phyloP scores from a whole-genome alignment of 2,888 invertebrate species.

The Amphipyra tragopoginis region DNA sequence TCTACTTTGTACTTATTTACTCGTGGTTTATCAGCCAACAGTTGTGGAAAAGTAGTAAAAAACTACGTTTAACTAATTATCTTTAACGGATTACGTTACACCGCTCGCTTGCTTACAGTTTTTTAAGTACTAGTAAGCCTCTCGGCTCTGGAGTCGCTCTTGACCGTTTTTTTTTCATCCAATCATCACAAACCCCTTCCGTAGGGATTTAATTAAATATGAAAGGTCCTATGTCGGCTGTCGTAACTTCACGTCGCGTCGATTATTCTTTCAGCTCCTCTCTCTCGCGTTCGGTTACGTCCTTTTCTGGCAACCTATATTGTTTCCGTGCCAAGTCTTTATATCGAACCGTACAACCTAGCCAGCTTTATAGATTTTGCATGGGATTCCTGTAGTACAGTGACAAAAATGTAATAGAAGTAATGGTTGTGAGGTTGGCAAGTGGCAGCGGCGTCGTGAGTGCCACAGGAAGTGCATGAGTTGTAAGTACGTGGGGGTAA shows the following conservation, averaged over 20 bases:
- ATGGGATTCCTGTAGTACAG: conserved; percentile 58
- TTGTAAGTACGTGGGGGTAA: conserved; percentile 75
- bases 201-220: conserved; percentile 76
- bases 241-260: conserved; percentile 72
- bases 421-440: conserved; percentile 52
- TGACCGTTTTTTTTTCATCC: conserved; percentile 59
- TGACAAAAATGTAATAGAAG: conserved; percentile 54
- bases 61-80: conserved; percentile 49
- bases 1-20: conserved; percentile 32
- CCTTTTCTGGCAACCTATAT: conserved; percentile 84
- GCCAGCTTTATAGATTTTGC: conserved; percentile 77
- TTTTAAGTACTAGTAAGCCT: not conserved
- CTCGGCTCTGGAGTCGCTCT: conserved; percentile 47
- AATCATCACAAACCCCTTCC: conserved; percentile 66
- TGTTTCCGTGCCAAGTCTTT: conserved; percentile 83
- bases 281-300: conserved; percentile 76
- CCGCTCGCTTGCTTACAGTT: conserved; percentile 18
- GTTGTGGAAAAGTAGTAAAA: conserved; percentile 45
- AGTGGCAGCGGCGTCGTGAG: conserved; percentile 46
- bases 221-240: conserved; percentile 72
- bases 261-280: conserved; percentile 76
- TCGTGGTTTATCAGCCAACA: conserved; percentile 44
- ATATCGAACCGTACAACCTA: conserved; percentile 80
- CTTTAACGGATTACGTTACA: conserved; percentile 47
- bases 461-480: conserved; percentile 78